Conservation (phyloP, 2,113 vertebrate species). For the Paratilapia polleni region DNA sequence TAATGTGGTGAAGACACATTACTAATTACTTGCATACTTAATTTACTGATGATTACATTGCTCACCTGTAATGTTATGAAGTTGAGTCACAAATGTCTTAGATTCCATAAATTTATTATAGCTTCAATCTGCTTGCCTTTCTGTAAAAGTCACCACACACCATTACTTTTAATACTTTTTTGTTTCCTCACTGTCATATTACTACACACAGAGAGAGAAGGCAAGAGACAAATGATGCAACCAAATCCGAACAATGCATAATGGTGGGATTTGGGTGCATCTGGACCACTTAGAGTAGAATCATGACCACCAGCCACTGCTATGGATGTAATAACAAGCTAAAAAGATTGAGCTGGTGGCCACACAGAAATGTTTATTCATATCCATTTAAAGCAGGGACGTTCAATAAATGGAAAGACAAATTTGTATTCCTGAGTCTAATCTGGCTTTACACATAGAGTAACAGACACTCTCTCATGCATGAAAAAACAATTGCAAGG, state of each 20-base stretch:
- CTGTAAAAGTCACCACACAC: too few relatives aligned
- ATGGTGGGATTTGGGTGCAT: neutral
- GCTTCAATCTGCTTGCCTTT: too few relatives aligned
- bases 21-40: neutral
- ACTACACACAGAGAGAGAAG: neutral
- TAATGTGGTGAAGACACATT: neutral
- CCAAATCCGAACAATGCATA: neutral
- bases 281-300: neutral
- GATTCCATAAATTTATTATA: too few relatives aligned
- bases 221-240: neutral
- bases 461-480: constrained; percentile 27
- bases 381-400: neutral
- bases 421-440: constrained; percentile 22
- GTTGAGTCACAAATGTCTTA: too few relatives aligned
- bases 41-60: too few relatives aligned
- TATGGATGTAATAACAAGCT: too few relatives aligned
- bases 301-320: neutral
- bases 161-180: too few relatives aligned
- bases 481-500: constrained; percentile 36
- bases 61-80: too few relatives aligned
- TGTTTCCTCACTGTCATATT: too few relatives aligned
- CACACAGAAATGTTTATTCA: neutral
- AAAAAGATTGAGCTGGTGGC: neutral
- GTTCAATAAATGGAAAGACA: neutral
- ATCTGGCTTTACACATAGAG: constrained; percentile 13